phyloP scores from a whole-genome alignment of 2,888 invertebrate species.

The Cepaea hortensis region DNA sequence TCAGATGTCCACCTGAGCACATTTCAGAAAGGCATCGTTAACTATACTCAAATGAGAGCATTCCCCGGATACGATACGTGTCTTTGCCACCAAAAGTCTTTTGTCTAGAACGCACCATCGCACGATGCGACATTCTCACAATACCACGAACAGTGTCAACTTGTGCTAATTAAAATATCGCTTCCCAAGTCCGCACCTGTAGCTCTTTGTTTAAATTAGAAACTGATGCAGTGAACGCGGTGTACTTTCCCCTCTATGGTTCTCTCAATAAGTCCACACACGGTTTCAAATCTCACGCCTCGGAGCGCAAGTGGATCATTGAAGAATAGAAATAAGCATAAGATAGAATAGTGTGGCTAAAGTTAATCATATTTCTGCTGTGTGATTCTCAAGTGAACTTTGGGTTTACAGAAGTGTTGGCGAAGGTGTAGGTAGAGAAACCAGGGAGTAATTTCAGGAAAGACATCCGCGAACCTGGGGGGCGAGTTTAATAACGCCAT shows the following conservation, averaged over 20 bases:
- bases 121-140: no score
- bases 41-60: no score
- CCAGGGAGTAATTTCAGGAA: neutral
- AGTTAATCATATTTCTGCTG: neutral
- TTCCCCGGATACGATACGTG: no score
- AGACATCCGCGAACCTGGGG: neutral
- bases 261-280: neutral
- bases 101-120: no score
- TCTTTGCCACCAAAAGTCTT: no score
- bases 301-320: neutral
- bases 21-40: no score
- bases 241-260: neutral
- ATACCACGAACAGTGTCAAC: no score
- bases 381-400: neutral
- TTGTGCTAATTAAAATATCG: neutral
- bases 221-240: neutral
- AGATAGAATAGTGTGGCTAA: neutral
- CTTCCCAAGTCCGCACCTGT: neutral
- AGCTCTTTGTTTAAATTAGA: constrained; percentile 8
- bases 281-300: neutral
- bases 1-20: no score
- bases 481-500: neutral
- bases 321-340: neutral
- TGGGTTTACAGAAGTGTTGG: neutral
- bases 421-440: no score